Percentiles rank a stretch among this genome's conserved stretches.
Conservation (phyloP, 1,140 invertebrate species). For the Chrysoperla carnea region DNA sequence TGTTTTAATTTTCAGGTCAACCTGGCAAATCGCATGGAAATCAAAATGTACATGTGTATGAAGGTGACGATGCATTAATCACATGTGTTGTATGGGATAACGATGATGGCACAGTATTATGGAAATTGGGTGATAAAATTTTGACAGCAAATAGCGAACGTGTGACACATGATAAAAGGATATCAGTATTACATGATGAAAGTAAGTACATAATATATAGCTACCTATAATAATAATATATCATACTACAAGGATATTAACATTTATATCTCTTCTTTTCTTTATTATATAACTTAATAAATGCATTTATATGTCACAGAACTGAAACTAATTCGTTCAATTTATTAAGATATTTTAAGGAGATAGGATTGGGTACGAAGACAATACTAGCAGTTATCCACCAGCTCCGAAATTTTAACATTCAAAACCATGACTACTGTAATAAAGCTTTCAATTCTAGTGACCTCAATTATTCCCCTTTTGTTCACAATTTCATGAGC, state of each 20-base stretch:
- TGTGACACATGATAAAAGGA: conserved; percentile 49
- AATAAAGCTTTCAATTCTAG: too few species aligned
- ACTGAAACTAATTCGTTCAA: too few species aligned
- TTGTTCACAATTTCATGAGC: too few species aligned
- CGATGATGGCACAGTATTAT: conserved; percentile 46
- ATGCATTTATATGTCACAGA: background rate
- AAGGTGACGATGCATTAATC: conserved; percentile 54
- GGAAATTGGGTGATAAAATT: conserved; percentile 47
- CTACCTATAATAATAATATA: background rate
- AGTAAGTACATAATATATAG: conserved; percentile 23
- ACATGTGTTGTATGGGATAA: conserved; percentile 57
- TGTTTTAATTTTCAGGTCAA: conserved; percentile 12
- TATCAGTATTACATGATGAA: conserved; percentile 52
- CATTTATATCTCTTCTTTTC: background rate
- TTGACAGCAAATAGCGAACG: conserved; percentile 53
- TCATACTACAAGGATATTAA: background rate
- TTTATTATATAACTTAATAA: too few species aligned
- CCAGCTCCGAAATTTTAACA: too few species aligned
- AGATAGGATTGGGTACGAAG: too few species aligned
- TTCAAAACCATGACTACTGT: too few species aligned
- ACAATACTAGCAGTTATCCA: too few species aligned
- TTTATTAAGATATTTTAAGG: too few species aligned
- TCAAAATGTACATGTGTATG: conserved; percentile 26
- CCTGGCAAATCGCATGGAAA: conserved; percentile 14
- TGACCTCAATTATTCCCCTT: too few species aligned